Evolutionary conservation across 2,888 invertebrate species (phyloP), one percentile per base, ranked within the genome.

Genomic region (Leucoptera coffeella): DNA sequence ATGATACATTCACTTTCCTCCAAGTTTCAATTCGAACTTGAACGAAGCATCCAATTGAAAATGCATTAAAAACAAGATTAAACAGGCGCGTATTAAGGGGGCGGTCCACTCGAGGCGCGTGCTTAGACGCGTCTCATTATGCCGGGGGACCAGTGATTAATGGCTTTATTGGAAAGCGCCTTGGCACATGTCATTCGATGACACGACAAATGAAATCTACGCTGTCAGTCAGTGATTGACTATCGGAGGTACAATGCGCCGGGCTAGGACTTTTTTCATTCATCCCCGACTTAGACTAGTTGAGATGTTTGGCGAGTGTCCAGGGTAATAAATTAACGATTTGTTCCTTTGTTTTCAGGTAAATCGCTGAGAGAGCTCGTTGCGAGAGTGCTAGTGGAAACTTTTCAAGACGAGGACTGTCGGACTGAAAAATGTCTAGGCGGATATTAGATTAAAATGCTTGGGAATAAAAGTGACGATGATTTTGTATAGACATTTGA

Each of bases 301-400:
- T 60, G 57, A 64, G 64, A 64, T 67, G 52, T 54, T 62, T 69
- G 67, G 67, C 67, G 32, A 34, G 27, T 39, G 32, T 57, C 65
- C 67, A 67, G 50, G 35, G 52, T 52, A 47, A 59, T 67, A 64
- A 65, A 67, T 65, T 67, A 64, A 69, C 56, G 47, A 46, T 53
- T 54, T 56, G 55, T 64, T 57, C 47, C 54, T 42, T 62, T 65
- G 47, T 65, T 69, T 61, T 53, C 67, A 67, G 67, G 67, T 67
- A 67, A 69, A 60, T 60, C 53, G 53, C 50, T 57, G 52, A 54
- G 53, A 54, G 52, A 53, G 48, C 47, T 50, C 50, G 48, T 42
- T 39, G n/a, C n/a, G n/a, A 41, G 45, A 46, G 52, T 47, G 37
- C 29, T 38, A 39, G 27, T 22, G 44, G 42, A 45, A 50, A 45